Conservation (phyloP, 2,888 invertebrate genomes). For the Drosophila monieri region DNA sequence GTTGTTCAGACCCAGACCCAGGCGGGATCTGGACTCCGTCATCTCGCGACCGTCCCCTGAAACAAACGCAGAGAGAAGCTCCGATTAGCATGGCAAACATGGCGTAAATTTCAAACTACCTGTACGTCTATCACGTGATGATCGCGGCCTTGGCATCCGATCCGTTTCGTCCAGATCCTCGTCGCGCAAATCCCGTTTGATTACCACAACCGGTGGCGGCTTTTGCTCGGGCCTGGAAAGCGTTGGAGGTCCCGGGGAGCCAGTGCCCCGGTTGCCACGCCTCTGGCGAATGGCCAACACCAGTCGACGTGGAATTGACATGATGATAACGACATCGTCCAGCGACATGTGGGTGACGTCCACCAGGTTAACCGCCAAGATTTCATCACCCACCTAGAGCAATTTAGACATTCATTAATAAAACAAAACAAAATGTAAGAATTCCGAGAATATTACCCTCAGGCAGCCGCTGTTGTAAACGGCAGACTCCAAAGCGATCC, state of each 20-base stretch:
- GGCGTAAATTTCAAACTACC: slow-evolving; percentile 82
- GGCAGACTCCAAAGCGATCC: slow-evolving; percentile 96
- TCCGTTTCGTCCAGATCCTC: slow-evolving; percentile 90
- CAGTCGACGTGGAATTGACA: slow-evolving; percentile 98
- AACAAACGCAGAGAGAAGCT: slow-evolving; percentile 20
- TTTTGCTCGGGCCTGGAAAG: slow-evolving; percentile 91
- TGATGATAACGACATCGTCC: slow-evolving; percentile 99
- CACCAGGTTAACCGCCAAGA: slow-evolving; percentile 98
- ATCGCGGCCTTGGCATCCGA: slow-evolving; percentile 84
- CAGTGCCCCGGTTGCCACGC: slow-evolving; percentile 86
- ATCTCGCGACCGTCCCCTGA: slow-evolving; percentile 92
- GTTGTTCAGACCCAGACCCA: slow-evolving; percentile 89
- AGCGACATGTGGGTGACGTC: slow-evolving; percentile 99
- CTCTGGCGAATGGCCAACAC: slow-evolving; percentile 96
- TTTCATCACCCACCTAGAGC: slow-evolving; percentile 97
- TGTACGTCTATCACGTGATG: slow-evolving; percentile 85
- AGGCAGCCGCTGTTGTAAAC: slow-evolving; percentile 98
- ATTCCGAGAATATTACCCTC: slow-evolving; percentile 85
- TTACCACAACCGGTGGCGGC: slow-evolving; percentile 95
- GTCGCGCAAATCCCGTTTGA: slow-evolving; percentile 93
- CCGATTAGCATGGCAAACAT: slow-evolving; percentile 79
- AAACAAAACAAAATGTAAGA: no score
- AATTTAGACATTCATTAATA: no score
- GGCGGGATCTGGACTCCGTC: slow-evolving; percentile 89
- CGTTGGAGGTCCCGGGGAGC: slow-evolving; percentile 83